Evolutionary conservation across 2,888 invertebrate species (phyloP).

Genomic region (Rhagophthalmus giganteus): DNA sequence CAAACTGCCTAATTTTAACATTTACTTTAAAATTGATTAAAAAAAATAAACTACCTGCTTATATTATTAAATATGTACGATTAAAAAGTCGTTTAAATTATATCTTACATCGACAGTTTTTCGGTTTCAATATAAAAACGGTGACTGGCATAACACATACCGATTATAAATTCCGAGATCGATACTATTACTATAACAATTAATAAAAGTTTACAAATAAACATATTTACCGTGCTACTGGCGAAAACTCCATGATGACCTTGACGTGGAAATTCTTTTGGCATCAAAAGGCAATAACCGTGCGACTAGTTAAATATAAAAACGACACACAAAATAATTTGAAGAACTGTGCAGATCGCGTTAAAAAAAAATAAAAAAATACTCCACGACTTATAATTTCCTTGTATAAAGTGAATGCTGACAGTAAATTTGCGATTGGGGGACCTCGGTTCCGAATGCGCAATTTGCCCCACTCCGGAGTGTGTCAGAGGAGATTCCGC

Average conservation of each 20-base stretch:
- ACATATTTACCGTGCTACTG: background rate
- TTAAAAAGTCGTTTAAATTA: no score
- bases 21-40: no score
- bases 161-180: no score
- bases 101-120: no score
- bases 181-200: no score
- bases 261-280: background rate
- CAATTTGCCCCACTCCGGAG: constrained; percentile 50
- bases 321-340: background rate
- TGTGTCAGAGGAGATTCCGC: constrained; percentile 34
- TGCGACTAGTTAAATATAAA: background rate
- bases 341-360: background rate
- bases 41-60: no score
- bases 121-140: no score
- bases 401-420: constrained; percentile 14
- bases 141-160: no score
- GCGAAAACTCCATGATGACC: background rate
- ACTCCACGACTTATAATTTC: background rate
- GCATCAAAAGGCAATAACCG: background rate
- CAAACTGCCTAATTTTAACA: no score
- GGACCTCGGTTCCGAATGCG: constrained; percentile 49
- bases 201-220: no score
- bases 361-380: constrained; percentile 2
- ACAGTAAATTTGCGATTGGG: constrained; percentile 36
- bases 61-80: no score